Percentiles rank a stretch among this genome's conserved stretches.
Conservation (phyloP, 2,797 vertebrate species). For the Scyliorhinus canicula region DNA sequence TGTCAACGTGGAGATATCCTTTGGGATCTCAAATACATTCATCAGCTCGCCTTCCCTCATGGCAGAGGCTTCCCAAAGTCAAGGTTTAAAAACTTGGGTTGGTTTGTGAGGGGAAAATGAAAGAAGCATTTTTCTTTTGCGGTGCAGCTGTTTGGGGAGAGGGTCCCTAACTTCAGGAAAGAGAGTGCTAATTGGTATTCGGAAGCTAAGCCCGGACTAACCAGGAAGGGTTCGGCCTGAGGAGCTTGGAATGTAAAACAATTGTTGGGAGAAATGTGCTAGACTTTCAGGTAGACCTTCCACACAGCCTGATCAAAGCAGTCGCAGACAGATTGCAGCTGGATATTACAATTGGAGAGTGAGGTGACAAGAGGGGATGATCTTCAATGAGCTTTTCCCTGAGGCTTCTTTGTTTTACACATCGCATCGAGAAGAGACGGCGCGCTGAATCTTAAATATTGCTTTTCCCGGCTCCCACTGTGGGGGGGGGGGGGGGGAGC, state of each 20-base stretch:
- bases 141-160: neutral
- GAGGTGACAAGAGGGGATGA: neutral
- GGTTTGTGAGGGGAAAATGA: neutral
- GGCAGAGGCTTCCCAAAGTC: neutral
- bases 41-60: neutral
- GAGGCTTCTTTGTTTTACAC: neutral
- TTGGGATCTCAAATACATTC: neutral
- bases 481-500: too few species aligned
- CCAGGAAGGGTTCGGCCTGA: neutral
- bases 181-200: neutral
- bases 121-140: neutral
- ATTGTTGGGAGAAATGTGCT: neutral
- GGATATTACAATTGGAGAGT: neutral
- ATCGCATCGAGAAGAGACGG: neutral
- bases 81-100: neutral
- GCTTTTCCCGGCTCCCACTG: neutral
- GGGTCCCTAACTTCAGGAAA: neutral
- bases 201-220: neutral
- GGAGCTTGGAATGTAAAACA: neutral
- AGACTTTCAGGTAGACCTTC: too few species aligned
- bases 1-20: neutral
- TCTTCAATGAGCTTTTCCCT: neutral
- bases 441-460: neutral
- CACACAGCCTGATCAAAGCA: neutral
- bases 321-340: neutral